Evolutionary conservation across 2,113 vertebrate species (phyloP), one percentile per base, ranked within the genome.

Genomic region (Otus sunia): DNA sequence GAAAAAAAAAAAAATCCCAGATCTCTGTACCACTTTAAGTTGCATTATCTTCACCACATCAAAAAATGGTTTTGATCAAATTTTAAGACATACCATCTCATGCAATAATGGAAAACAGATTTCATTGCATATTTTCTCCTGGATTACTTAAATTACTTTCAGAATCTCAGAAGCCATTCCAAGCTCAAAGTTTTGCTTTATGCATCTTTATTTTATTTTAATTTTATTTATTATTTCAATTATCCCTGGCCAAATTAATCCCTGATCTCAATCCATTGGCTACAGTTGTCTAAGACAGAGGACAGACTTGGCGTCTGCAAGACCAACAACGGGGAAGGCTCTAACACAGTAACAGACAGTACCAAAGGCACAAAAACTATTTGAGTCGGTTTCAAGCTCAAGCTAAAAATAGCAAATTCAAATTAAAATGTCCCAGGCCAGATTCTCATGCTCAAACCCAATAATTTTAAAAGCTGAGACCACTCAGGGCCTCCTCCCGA

Each of bases 101-200:
- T 32, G 53, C 43, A 90, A 49, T 79, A 91, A 85, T 55, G 58
- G 39, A 86, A 95, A 95, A 75, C 69, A 85, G 56, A 88, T 86
- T 90, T 84, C 69, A 49, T 22, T 22, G 58, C 20, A 4, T 90
- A 26, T 87, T 95, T 95, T 58, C 87, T 79, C 76, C 60, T 82
- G 69, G 37, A 85, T 87, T 75, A 71, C 43, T 81, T 55, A 45
- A 59, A 72, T 85, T 53, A 74, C 77, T 91, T 94, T 82, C 53
- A 76, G 84, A 84, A 83, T 39, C 72, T 88, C 60, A 85, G 79
- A 88, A 95, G 80, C 62, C 49, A 67, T 79, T 94, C 82, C 92
- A 94, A 92, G 66, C 60, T 77, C 82, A 30, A 79, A 56, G 50
- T 68, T 90, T 73, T 86, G 19, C n/a, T 80, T 74, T 78, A 43